phyloP scores from a whole-genome alignment of 1,140 invertebrate species.

The Chionoecetes opilio region DNA sequence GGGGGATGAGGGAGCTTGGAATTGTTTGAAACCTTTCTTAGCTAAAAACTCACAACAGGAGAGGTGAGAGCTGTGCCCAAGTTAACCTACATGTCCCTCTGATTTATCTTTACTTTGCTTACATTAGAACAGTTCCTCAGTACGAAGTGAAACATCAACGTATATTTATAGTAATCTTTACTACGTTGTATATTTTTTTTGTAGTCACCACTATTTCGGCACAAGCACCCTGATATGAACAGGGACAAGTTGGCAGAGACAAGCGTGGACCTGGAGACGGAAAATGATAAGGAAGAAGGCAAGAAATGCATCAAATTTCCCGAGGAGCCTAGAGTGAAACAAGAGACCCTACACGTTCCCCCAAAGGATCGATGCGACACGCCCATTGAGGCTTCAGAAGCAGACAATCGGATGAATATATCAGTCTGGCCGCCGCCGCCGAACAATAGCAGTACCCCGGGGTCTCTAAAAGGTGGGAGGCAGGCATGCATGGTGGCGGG shows the following conservation, averaged over 20 bases:
- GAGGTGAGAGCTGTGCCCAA: too few relatives aligned
- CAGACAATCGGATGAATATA: slow-evolving; percentile 19
- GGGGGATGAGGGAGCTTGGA: too few relatives aligned
- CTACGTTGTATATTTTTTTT: too few relatives aligned
- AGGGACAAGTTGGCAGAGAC: not conserved
- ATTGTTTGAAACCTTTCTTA: too few relatives aligned
- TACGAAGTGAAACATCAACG: too few relatives aligned
- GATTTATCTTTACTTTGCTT: too few relatives aligned
- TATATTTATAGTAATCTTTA: too few relatives aligned
- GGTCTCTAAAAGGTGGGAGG: not conserved
- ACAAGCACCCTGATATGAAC: not conserved
- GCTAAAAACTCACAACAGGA: too few relatives aligned
- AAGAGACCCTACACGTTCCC: not conserved
- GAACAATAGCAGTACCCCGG: not conserved
- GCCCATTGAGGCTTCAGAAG: not conserved
- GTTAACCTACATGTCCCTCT: too few relatives aligned
- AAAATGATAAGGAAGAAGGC: not conserved
- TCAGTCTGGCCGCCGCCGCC: not conserved
- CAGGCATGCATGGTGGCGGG: not conserved
- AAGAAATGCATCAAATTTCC: not conserved
- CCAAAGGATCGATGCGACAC: not conserved
- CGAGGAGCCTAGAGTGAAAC: not conserved
- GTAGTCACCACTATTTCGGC: too few relatives aligned
- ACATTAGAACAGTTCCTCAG: too few relatives aligned
- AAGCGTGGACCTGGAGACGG: not conserved